Base-by-base conservation (phyloP, 2,888 invertebrate genomes). In the Tineola bisselliella region DNA sequence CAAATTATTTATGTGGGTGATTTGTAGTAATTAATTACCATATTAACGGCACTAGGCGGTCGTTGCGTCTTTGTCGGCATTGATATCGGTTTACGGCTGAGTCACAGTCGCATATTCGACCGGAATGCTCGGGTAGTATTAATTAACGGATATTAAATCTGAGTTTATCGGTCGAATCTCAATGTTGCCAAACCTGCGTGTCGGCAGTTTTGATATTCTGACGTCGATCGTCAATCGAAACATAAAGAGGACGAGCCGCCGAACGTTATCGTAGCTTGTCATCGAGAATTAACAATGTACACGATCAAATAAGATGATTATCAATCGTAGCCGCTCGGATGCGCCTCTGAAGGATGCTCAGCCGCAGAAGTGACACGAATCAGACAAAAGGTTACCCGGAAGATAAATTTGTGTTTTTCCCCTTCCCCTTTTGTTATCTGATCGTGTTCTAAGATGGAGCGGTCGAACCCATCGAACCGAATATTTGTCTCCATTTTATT, bases 121-220 rank as follows among this genome's bases (percentile, higher is more conserved):
- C 77, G 76, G 84, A 79, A 84, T 83, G 77, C 78, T 78, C 75
- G 79, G 76, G 75, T 79, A 76, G 84, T 82, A 84, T 87, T 86
- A 84, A 86, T 87, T 86, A 87, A 86, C 84, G 81, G 79, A 83
- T 84, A 83, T 86, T 81, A 83, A 84, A 86, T 80, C 79, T 79
- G 79, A 81, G 77, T 84, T 87, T 86, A 87, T 84, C 86, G 80
- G 72, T 69, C 74, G 71, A 77, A 87, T 86, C 84, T 84, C 79
- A 77, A 75, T 77, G 80, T 84, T 84, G 86, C 81, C 83, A 83
- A 86, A 84, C 84, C 76, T 74, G 79, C 72, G 75, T 71, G 75
- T 72, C 81, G 82, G 81, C 76, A 70, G 78, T 74, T 81, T 76
- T 76, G 79, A 81, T 76, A 75, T 73, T 72, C 44, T 65, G 69